Conservation (phyloP, 2,113 vertebrate species). For the Aplodontia rufa region DNA sequence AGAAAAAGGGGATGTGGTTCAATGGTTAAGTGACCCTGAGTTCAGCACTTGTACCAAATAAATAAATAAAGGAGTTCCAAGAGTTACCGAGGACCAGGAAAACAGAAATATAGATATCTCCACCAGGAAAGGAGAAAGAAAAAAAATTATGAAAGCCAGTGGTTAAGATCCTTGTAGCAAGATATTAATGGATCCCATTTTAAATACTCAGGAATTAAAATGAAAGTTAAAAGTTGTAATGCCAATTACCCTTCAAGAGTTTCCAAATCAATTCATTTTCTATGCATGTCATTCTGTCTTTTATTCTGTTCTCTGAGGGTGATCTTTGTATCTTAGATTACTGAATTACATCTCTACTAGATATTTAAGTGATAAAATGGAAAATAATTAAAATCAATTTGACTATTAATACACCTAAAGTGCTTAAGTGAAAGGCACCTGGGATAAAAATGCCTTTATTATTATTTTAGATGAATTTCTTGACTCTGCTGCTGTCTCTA, state of each 20-base stretch:
- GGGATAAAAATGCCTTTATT: constrained; percentile 9
- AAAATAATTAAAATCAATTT: neutral
- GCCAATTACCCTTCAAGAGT: neutral
- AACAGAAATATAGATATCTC: neutral
- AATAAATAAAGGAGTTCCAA: too few species aligned
- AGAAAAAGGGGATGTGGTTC: too few species aligned
- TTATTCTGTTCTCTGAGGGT: neutral
- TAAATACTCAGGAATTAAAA: constrained; percentile 33
- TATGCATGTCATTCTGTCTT: neutral
- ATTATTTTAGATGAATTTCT: neutral
- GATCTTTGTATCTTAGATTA: neutral
- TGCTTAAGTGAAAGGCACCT: neutral
- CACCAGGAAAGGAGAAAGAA: neutral
- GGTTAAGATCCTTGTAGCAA: neutral
- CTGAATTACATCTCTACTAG: neutral
- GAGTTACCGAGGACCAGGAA: neutral
- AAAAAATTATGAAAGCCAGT: neutral
- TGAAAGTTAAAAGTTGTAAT: constrained; percentile 3
- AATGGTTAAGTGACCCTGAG: too few species aligned
- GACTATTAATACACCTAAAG: neutral
- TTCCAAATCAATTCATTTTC: constrained; percentile 5
- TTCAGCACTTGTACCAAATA: too few species aligned
- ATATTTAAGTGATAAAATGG: neutral
- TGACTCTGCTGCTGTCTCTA: neutral
- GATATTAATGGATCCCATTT: neutral